Evolutionary conservation across 2,797 vertebrate genomes (phyloP), one percentile per base, ranked within the genome.

Genomic region (Enteromius trimaculatus): DNA sequence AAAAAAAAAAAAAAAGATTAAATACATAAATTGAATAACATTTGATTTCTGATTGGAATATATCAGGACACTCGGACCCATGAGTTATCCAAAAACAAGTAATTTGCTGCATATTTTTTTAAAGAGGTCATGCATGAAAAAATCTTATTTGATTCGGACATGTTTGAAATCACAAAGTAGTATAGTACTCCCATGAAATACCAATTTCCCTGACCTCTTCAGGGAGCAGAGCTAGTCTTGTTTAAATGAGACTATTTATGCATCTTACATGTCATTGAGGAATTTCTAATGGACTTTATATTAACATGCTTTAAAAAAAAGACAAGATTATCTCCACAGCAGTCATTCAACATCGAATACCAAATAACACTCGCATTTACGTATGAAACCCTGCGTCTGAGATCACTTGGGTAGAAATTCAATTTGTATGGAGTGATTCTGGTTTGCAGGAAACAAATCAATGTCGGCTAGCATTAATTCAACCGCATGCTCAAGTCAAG

Each of bases 361-460:
- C 26, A 62, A 62, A 64, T 31, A 64, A 68, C 34, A 68, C 44
- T 6, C 49, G 39, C n/a, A 42, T 64, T 70, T 6, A 47, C 0
- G 8, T 47, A 65, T 60, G 11, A 58, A 82, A 31, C n/a, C 14
- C 29, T 23, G 9, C 60, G 62, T 80, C 78, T 53, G 26, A 69
- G 47, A 58, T 31, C 37, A n/a, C 53, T 55, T 31, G 51, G 49
- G 80, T 75, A 78, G 62, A 86, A 85, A 65, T 58, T 29, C 6
- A 58, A 65, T 85, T 78, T 86, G 53, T 65, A 44, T 31, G 64
- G 60, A 81, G 77, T 51, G 81, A 87, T 84, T 84, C 76, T 74
- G 69, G 47, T 47, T 80, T 80, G 81, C 78, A 44, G 51, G 5
- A 26, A 78, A 79, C 74, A 72, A 87, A 85, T 87, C 62, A 84